phyloP scores from a whole-genome alignment of 2,888 invertebrate genomes.

The Helobdella robusta region DNA sequence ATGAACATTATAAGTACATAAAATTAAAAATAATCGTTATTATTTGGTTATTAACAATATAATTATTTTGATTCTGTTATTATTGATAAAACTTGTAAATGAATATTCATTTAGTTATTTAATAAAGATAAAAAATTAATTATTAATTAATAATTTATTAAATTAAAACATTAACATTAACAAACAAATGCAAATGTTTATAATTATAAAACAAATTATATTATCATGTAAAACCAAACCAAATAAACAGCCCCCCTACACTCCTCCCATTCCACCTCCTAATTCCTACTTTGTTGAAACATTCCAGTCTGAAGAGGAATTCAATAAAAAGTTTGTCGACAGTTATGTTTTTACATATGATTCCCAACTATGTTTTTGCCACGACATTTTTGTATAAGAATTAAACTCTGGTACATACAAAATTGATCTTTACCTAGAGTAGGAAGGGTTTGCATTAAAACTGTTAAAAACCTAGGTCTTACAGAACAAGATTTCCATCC shows the following conservation, averaged over 20 bases:
- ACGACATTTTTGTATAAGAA: too few species aligned
- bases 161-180: too few species aligned
- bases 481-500: too few species aligned
- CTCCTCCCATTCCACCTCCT: neutral
- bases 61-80: too few species aligned
- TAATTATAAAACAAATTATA: neutral
- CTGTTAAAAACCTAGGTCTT: too few species aligned
- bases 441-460: too few species aligned
- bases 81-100: too few species aligned
- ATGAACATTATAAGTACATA: too few species aligned
- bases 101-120: neutral
- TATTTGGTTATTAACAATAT: too few species aligned
- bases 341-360: neutral
- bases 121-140: neutral
- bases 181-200: neutral
- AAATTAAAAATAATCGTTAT: too few species aligned
- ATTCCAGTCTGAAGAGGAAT: conserved; percentile 3
- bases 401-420: too few species aligned
- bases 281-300: conserved; percentile 9
- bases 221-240: neutral
- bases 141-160: neutral
- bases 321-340: neutral
- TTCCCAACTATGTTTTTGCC: neutral
- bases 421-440: too few species aligned
- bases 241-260: neutral